Conservation (phyloP, 2,797 vertebrate genomes). For the Pogoniulus pusillus region DNA sequence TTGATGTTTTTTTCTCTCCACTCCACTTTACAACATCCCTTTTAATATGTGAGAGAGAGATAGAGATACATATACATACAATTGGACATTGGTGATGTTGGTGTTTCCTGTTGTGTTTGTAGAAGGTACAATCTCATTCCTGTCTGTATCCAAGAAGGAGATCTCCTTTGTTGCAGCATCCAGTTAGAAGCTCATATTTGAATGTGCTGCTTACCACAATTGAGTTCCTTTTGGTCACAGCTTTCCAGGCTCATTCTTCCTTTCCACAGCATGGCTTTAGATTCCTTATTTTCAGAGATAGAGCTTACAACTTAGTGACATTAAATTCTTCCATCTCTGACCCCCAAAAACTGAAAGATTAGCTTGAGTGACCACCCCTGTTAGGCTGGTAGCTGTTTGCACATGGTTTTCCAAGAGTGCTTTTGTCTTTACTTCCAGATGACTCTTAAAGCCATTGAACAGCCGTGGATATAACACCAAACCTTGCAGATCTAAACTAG, state of each 20-base stretch:
- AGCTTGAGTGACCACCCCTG: not conserved
- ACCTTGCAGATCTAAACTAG: slow-evolving; percentile 25
- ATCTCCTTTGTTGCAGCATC: not conserved
- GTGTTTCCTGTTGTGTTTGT: not conserved
- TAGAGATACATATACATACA: not conserved
- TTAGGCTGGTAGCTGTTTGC: slow-evolving; percentile 19
- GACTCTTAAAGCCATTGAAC: slow-evolving; percentile 40
- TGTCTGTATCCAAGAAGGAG: not conserved
- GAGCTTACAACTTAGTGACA: not conserved
- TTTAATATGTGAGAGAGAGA: too few species aligned
- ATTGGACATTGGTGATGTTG: not conserved
- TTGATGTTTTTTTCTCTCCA: too few species aligned
- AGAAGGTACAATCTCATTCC: not conserved
- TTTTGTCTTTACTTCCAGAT: slow-evolving; percentile 38
- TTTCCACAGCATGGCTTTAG: not conserved
- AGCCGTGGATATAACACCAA: slow-evolving; percentile 20
- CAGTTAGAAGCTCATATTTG: not conserved
- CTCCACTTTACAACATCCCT: too few species aligned
- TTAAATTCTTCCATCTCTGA: not conserved
- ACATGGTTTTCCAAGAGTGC: not conserved
- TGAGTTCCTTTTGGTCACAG: not conserved
- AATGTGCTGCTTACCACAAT: not conserved
- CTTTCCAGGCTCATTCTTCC: not conserved
- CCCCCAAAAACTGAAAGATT: not conserved
- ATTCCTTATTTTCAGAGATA: not conserved